A percentile compares a stretch with the other conserved stretches of the same genome.
These are phyloP conservation scores for Monomorium pharaonis DNA, from an alignment of 1,140 invertebrate species.

Conservation along the genomic window DNA sequence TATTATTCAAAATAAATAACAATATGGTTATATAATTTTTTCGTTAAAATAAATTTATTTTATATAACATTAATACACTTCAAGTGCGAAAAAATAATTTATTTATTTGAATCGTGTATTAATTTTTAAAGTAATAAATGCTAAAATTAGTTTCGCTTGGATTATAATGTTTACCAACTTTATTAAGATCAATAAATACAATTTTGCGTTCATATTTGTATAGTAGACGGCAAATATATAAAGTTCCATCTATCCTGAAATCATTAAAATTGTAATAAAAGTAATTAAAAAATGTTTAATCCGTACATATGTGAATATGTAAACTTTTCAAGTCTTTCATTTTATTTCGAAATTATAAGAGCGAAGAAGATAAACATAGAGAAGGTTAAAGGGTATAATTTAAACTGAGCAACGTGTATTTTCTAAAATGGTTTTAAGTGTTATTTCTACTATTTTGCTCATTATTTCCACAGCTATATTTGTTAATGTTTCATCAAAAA, in stretches of 20 bases:
- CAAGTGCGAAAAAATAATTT: not conserved
- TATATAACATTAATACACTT: too few relatives aligned
- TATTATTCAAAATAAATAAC: too few relatives aligned
- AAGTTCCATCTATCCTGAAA: not conserved
- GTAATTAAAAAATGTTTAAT: conserved; percentile 18
- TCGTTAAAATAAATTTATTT: not conserved
- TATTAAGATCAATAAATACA: not conserved
- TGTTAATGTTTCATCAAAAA: not conserved
- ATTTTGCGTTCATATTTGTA: not conserved
- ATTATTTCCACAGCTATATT: not conserved
- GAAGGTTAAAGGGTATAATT: not conserved
- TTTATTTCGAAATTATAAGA: not conserved
- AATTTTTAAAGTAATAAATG: not conserved
- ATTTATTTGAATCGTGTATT: not conserved
- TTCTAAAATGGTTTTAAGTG: not conserved
- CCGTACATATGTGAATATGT: not conserved
- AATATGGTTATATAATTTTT: too few relatives aligned
- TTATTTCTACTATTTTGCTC: not conserved
- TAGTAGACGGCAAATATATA: not conserved
- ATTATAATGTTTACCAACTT: not conserved
- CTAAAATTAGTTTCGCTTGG: not conserved
- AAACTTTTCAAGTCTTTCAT: not conserved
- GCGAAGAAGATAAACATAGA: not conserved
- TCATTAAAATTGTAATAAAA: not conserved
- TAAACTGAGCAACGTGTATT: conserved; percentile 18